Base-by-base conservation (phyloP, 2,888 invertebrate genomes). In the Hypercompe scribonia region DNA sequence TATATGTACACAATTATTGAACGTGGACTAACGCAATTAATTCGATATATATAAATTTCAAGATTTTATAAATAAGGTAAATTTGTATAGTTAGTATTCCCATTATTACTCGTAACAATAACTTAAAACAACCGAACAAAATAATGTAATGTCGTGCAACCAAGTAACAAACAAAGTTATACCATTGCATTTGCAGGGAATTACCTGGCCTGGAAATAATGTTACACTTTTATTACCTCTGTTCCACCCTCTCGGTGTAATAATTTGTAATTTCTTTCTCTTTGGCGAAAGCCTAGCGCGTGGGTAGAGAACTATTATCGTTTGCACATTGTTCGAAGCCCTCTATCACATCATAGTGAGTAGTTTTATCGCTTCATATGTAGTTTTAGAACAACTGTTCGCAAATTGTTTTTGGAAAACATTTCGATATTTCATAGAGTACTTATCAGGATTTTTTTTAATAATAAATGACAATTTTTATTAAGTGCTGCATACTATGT, bases 101-200 rank as follows among this genome's bases (percentile, higher is more conserved):
- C 13, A 33, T 50, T 33, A n/a, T 3, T 24, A n/a, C n/a, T n/a
- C n/a, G n/a, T n/a, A 67, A 24, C 34, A 65, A 39, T n/a, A 13
- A 34, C 18, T 36, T 58, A 15, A 24, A 13, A 58, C 15, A 64
- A 39, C 39, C 21, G 58, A 58, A n/a, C 68, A 28, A 31, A 42
- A 65, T 73, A n/a, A 42, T 34, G 70, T 66, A 58, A 58, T 28
- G 34, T 61, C 54, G 11, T 64, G 33, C 64, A 70, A 33, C 33
- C 31, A 5, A 46, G 42, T 1, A 70, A 70, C 31, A 18, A 4
- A 28, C 36, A 31, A 73, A 70, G 65, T 73, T 73, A 2, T 31
- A 15, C 42, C 58, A 73, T 70, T 73, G 73, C 73, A 73, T 33
- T 68, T 28, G 36, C 34, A 33, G 18, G 39, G 34, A n/a, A 46